Conservation (phyloP, 2,113 vertebrate genomes). For the Gambusia affinis region DNA sequence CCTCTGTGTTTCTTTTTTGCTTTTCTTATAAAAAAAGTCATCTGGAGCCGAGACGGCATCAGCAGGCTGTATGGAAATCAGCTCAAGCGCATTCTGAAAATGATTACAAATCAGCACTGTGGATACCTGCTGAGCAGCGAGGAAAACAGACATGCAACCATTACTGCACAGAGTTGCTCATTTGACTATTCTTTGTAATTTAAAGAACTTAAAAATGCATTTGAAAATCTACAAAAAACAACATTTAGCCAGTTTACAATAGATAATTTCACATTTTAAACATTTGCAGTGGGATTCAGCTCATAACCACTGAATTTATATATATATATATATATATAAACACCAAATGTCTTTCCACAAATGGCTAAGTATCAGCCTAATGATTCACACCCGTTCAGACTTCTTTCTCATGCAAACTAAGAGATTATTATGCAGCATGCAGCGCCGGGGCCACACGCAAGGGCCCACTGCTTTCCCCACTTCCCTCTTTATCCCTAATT, state of each 20-base stretch:
- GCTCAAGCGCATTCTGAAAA: slow-evolving; percentile 71
- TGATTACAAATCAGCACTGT: slow-evolving; percentile 61
- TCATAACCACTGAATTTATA: background rate
- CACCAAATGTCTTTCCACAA: slow-evolving; percentile 60
- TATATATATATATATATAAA: slow-evolving; percentile 3
- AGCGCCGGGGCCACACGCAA: slow-evolving; percentile 48
- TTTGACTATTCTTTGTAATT: background rate
- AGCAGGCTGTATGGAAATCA: slow-evolving; percentile 48
- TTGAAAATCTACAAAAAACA: background rate
- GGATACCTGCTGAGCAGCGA: slow-evolving; percentile 7
- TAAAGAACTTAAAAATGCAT: too few species aligned
- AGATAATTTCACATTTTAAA: background rate
- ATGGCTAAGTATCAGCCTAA: slow-evolving; percentile 64
- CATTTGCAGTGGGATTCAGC: slow-evolving; percentile 1
- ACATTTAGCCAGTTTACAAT: background rate
- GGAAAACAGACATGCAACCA: slow-evolving; percentile 5
- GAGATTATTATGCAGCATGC: slow-evolving; percentile 66
- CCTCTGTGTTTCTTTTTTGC: slow-evolving; percentile 18
- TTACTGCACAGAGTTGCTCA: slow-evolving; percentile 6
- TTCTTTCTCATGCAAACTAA: slow-evolving; percentile 76
- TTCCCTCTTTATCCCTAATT: slow-evolving; percentile 75
- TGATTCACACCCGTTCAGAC: slow-evolving; percentile 54
- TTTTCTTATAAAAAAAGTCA: slow-evolving; percentile 36
- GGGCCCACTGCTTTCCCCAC: slow-evolving; percentile 46
- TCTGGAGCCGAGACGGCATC: slow-evolving; percentile 45